Conservation (phyloP, 2,888 invertebrate genomes). For the Dusona sp. region DNA sequence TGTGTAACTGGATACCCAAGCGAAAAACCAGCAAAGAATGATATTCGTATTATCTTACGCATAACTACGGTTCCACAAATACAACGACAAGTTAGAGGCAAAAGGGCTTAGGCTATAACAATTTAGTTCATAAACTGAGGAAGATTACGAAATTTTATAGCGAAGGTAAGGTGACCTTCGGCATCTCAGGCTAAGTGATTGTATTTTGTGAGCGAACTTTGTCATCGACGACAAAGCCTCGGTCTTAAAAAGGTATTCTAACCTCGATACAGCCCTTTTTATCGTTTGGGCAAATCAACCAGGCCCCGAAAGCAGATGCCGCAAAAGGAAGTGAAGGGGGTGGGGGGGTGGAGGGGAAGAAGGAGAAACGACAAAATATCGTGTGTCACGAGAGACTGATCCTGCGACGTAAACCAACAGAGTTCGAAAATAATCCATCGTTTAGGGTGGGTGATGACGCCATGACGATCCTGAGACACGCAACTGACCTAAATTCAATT, state of each 20-base stretch:
- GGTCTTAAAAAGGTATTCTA: conserved; percentile 30
- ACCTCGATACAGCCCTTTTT: conserved; percentile 47
- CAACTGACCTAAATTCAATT: conserved; percentile 61
- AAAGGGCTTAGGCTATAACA: conserved; percentile 3
- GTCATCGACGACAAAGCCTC: conserved; percentile 26
- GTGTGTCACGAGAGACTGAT: conserved; percentile 65
- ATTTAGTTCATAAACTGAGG: background rate
- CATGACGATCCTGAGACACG: conserved; percentile 61
- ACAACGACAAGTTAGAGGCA: background rate
- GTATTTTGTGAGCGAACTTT: conserved; percentile 2
- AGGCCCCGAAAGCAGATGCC: conserved; percentile 55
- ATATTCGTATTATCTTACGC: conserved; percentile 61
- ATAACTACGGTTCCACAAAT: conserved; percentile 10
- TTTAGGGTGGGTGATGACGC: conserved; percentile 47
- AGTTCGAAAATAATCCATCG: conserved; percentile 61
- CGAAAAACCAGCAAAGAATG: conserved; percentile 48
- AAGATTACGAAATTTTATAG: conserved; percentile 8
- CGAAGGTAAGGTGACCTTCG: conserved; percentile 56
- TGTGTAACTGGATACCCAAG: conserved; percentile 57
- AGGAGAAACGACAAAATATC: conserved; percentile 55
- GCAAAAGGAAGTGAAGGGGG: background rate
- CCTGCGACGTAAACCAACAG: conserved; percentile 51
- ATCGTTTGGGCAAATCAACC: conserved; percentile 54
- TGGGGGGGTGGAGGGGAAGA: background rate
- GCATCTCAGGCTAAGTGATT: conserved; percentile 53